Evolutionary conservation across 1,140 invertebrate genomes (phyloP).

Genomic region (Drosophila mayri): DNA sequence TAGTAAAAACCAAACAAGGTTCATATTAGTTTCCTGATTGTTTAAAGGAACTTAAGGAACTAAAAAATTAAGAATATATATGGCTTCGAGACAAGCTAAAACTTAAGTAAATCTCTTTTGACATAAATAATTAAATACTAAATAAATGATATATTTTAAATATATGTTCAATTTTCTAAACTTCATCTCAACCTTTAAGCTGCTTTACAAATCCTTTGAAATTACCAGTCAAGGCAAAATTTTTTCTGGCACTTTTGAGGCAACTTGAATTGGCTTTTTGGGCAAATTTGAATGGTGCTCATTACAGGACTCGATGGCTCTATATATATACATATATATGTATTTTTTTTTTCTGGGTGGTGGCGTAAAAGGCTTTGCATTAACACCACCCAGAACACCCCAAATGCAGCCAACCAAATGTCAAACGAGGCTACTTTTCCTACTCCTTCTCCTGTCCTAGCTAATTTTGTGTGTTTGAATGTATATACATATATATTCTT

Average conservation of each 20-base stretch:
- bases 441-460: not conserved
- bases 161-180: not conserved
- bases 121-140: not conserved
- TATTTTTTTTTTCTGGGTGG: slow-evolving; percentile 27
- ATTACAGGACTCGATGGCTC: slow-evolving; percentile 12
- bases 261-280: slow-evolving; percentile 48
- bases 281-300: slow-evolving; percentile 43
- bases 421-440: slow-evolving; percentile 52
- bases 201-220: slow-evolving; percentile 6
- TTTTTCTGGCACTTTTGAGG: slow-evolving; percentile 28
- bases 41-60: no score
- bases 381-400: slow-evolving; percentile 70
- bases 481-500: slow-evolving; percentile 13
- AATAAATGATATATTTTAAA: not conserved
- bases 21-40: no score
- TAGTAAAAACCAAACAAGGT: no score
- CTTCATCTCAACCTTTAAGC: not conserved
- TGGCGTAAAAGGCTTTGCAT: slow-evolving; percentile 66
- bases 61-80: no score
- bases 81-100: not conserved
- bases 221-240: slow-evolving; percentile 13
- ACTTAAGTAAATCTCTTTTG: not conserved
- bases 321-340: not conserved
- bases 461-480: slow-evolving; percentile 24
- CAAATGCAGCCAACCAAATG: slow-evolving; percentile 75